Conservation (phyloP, 2,113 vertebrate species). For the Alouatta palliata region DNA sequence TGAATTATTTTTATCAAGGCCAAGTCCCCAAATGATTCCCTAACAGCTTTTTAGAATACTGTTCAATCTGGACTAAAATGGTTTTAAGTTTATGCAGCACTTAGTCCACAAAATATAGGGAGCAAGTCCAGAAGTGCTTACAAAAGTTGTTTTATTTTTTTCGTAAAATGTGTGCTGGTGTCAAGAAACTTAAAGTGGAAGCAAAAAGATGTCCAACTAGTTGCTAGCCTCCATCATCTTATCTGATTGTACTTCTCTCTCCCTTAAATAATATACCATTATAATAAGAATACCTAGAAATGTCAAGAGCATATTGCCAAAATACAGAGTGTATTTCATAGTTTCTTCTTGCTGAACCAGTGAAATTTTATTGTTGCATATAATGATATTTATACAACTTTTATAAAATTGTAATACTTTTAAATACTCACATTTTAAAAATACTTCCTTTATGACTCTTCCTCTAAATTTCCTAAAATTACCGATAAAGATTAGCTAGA, state of each 20-base stretch:
- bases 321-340: neutral
- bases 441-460: neutral
- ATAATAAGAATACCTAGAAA: neutral
- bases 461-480: neutral
- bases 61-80: neutral
- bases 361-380: neutral
- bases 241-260: neutral
- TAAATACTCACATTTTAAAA: constrained; percentile 35
- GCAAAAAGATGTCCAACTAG: neutral
- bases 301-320: neutral
- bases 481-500: neutral
- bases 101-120: neutral
- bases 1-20: neutral
- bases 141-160: neutral
- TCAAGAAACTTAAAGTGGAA: neutral
- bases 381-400: neutral
- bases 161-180: neutral
- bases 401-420: neutral
- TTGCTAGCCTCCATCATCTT: neutral
- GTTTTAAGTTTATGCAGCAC: neutral
- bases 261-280: neutral
- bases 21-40: neutral
- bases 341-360: neutral
- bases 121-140: neutral
- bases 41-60: neutral